Conservation (phyloP, 1,140 invertebrate species). For the Coboldia fuscipes region DNA sequence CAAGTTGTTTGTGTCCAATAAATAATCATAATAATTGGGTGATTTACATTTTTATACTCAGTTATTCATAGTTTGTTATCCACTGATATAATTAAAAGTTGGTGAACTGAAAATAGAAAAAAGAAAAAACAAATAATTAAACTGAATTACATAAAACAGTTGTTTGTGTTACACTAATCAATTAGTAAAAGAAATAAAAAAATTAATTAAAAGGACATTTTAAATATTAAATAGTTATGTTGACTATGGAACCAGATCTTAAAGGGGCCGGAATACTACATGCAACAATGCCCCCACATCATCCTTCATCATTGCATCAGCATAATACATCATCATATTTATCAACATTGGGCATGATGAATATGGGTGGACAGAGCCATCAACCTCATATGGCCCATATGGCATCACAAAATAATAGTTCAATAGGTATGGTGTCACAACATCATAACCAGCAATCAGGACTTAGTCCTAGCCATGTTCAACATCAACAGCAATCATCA, state of each 20-base stretch:
- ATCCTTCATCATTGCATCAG: conserved; percentile 34
- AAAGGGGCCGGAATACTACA: conserved; percentile 65
- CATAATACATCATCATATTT: conserved; percentile 33
- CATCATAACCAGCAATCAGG: background rate
- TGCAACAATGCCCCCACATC: conserved; percentile 58
- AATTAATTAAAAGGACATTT: background rate
- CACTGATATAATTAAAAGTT: background rate
- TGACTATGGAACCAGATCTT: conserved; percentile 73
- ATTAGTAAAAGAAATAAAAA: background rate
- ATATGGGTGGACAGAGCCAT: conserved; percentile 27
- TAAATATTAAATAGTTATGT: conserved; percentile 42
- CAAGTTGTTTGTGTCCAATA: too few relatives aligned
- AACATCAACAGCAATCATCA: conserved; percentile 26
- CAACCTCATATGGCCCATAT: conserved; percentile 18
- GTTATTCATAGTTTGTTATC: conserved; percentile 2
- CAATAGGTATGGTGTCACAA: background rate
- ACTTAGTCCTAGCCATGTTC: conserved; percentile 7
- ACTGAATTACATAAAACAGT: background rate
- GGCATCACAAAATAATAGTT: conserved; percentile 4
- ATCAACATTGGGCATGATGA: conserved; percentile 40
- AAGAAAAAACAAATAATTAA: background rate
- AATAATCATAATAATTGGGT: too few relatives aligned
- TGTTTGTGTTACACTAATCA: background rate
- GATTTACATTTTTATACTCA: background rate
- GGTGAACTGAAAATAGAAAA: background rate